These are phyloP conservation scores for Plumapathes pennacea DNA, from an alignment of 92 coral and sea anemone species.

Conservation along the genomic window DNA sequence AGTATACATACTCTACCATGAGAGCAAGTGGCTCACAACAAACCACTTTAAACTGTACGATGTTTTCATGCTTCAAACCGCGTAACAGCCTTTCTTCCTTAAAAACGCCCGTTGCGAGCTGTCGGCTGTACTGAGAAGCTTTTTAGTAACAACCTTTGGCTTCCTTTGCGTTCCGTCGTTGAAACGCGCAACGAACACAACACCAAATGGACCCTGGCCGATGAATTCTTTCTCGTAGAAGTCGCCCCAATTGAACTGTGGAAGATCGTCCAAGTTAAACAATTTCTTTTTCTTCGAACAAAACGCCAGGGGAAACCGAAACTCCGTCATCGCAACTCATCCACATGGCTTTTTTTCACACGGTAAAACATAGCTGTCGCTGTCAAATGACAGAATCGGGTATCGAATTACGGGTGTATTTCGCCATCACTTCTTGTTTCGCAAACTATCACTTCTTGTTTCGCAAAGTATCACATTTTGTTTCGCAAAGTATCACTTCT, in stretches of 20 bases:
- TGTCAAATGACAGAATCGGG: too few species aligned
- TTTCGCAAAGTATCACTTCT: too few species aligned
- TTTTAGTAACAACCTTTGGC: slow-evolving; percentile 14
- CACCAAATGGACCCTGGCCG: slow-evolving; percentile 14
- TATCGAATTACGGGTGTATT: too few species aligned
- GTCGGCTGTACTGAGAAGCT: slow-evolving; percentile 6
- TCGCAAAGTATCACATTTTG: too few species aligned
- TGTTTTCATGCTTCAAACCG: slow-evolving; percentile 16
- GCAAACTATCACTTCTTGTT: too few species aligned
- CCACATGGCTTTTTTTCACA: too few species aligned
- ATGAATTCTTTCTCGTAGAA: slow-evolving; percentile 5
- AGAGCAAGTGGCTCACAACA: slow-evolving; percentile 36
- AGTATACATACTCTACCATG: slow-evolving; percentile 42
- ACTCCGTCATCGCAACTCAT: too few species aligned
- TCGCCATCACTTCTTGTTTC: too few species aligned
- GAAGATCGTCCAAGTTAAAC: slow-evolving; percentile 9
- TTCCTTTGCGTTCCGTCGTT: not conserved
- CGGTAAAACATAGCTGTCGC: too few species aligned
- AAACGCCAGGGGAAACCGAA: too few species aligned
- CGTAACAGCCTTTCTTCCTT: slow-evolving; percentile 21
- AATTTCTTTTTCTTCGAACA: too few species aligned
- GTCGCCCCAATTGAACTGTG: slow-evolving; percentile 11
- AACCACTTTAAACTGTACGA: slow-evolving; percentile 27
- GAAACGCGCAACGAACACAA: slow-evolving; percentile 6
- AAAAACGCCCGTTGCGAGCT: slow-evolving; percentile 1